phyloP scores from a whole-genome alignment of 2,113 vertebrate species.

The rabbit (Oryctolagus cuniculus) region mOryCun1.1 NC_091436.1:89992001-89992500 shows the following conservation, averaged over 20 bases:
- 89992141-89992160: neutral
- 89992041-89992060: neutral
- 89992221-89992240: no score
- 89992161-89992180: neutral
- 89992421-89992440: no score
- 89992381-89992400: no score
- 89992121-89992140: neutral
- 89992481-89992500: no score
- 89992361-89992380: no score
- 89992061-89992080: neutral
- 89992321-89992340: neutral
- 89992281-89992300: neutral
- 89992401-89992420: no score
- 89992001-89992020: neutral
- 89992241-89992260: neutral
- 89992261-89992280: neutral
- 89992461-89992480: no score
- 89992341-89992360: no score
- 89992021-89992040: neutral
- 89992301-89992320: neutral
- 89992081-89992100: neutral
- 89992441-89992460: no score
- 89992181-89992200: neutral
- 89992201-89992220: neutral
- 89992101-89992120: neutral